Base-by-base conservation (phyloP, 2,888 invertebrate species). In the Beris chalybata region DNA sequence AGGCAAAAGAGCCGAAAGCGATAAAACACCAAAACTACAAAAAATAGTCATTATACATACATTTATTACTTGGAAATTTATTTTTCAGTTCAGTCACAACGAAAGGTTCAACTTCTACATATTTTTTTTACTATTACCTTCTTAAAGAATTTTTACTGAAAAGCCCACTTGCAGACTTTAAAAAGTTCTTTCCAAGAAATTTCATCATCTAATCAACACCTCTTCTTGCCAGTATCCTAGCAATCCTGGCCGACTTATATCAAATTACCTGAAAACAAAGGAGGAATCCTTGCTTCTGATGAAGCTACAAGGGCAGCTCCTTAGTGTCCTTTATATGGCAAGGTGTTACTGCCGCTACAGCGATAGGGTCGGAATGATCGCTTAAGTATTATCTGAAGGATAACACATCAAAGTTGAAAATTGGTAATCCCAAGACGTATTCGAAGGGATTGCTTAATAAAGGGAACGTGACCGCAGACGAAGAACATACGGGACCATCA, bases 341-440 rank as follows among this genome's bases (percentile, higher is more conserved):
- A 52, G 22, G 52, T 50, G 50, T 12, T 61, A 38, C 50, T 32
- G 30, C 50, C 55, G 55, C 55, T 64, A 50, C 30, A 55, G 61
- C 52, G 56, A 48, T 43, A 61, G 45, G 66, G 52, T 66, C 56
- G 56, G 53, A 69, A 69, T 69, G 65, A 69, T 69, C 67, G 67
- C 67, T 64, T 69, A 67, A 67, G 69, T 69, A 69, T 69, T 69
- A 67, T 69, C 67, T 56, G 64, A 67, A 66, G 69, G 67, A 69
- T 69, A 69, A 67, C 67, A 69, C 69, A 69, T 69, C 69, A 69
- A 69, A 69, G 69, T 69, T 69, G 69, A 69, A 67, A 69, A 69
- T 69, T 69, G 69, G 69, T 69, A 69, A 69, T 69, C 69, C 67
- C 61, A 67, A 69, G 69, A 69, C 69, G 69, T 69, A 69, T 64